Evolutionary conservation across 1,140 invertebrate species (phyloP), one percentile per base, ranked within the genome.

Genomic region (Drosophila lacertosa): DNA sequence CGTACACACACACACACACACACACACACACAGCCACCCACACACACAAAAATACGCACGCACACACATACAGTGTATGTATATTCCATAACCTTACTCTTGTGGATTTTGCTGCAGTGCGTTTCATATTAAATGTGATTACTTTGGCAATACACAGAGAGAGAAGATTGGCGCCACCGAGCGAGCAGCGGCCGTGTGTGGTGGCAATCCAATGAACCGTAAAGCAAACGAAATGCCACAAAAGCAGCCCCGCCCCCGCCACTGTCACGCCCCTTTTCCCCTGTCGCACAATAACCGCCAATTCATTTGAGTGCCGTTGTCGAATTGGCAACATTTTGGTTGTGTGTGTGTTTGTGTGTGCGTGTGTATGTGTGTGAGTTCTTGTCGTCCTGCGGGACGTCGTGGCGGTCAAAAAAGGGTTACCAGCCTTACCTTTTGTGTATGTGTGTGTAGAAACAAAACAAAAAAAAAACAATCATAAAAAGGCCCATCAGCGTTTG

Each of bases 41-140:
- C 39, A 22, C 18, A 63, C n/a, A n/a, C n/a, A n/a, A n/a, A n/a
- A n/a, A n/a, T n/a, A 29, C 50, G 54, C 58, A 22, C 60, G 47
- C 63, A 67, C 51, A 37, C 51, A 51, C 22, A 63, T 29, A 22
- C 18, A 63, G n/a, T 13, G 7, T 47, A 44, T 62, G 13, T 44
- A 29, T 42, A 42, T 42, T 40, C n/a, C 44, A 32, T 62, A 68
- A 68, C 65, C 57, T 40, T 40, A 40, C 50, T 55, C 42, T 69
- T 37, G 58, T 54, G 48, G 58, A 26, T 77, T 80, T 81, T 88
- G 81, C 77, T 86, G 81, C 81, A 86, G 65, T 86, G 81, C 82
- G 82, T 86, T 86, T 86, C 82, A 86, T 86, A 88, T 86, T 86
- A 88, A 86, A 86, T 86, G 82, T 86, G 82, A 86, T 86, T 86